Evolutionary conservation across 2,113 vertebrate genomes (phyloP).

Genomic region (Strix uralensis): DNA sequence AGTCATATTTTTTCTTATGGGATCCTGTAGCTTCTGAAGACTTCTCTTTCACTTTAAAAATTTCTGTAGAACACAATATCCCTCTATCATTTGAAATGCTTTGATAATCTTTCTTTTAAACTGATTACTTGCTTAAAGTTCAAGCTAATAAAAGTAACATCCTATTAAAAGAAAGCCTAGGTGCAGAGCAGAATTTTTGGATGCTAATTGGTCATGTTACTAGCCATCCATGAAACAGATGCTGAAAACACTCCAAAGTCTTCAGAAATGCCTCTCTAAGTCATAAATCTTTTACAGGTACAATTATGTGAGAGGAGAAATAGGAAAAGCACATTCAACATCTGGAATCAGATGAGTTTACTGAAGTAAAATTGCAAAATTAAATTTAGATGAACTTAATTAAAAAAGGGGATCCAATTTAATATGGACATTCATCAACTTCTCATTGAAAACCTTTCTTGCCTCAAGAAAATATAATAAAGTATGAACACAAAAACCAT

Average conservation of each 20-base stretch:
- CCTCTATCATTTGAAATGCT: slow-evolving; percentile 12
- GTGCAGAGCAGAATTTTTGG: slow-evolving; percentile 34
- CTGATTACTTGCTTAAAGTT: slow-evolving; percentile 62
- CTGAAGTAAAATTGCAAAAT: slow-evolving; percentile 86
- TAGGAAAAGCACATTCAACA: slow-evolving; percentile 78
- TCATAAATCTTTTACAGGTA: slow-evolving; percentile 86
- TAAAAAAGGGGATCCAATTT: slow-evolving; percentile 77
- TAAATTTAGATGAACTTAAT: slow-evolving; percentile 87
- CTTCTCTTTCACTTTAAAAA: not conserved
- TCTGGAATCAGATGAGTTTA: slow-evolving; percentile 83
- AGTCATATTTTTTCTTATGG: not conserved
- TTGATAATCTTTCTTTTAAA: slow-evolving; percentile 42
- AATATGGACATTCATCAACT: slow-evolving; percentile 76
- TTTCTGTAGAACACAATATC: not conserved
- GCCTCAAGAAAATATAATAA: slow-evolving; percentile 71
- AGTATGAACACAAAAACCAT: slow-evolving; percentile 41
- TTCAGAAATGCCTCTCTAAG: slow-evolving; percentile 76
- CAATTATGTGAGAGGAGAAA: slow-evolving; percentile 75
- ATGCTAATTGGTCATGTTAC: slow-evolving; percentile 60
- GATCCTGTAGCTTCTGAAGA: not conserved
- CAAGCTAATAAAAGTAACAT: slow-evolving; percentile 61
- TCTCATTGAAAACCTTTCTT: slow-evolving; percentile 69
- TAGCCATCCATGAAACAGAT: slow-evolving; percentile 71
- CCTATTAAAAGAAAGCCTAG: slow-evolving; percentile 40
- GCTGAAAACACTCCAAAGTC: slow-evolving; percentile 59